Conservation (phyloP, 2,888 invertebrate genomes). For the Stratiomys singularior region DNA sequence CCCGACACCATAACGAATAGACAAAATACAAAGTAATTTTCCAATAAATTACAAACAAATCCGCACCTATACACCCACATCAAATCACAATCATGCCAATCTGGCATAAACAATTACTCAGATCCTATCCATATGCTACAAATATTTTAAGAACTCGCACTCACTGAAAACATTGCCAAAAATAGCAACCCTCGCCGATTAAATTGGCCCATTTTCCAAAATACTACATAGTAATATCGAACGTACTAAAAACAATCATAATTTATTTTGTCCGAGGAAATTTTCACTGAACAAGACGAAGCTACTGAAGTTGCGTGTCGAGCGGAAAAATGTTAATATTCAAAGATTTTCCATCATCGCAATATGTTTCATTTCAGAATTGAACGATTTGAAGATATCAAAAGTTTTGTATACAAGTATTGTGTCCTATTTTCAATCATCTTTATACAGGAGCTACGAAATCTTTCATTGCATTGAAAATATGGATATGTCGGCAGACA, state of each 20-base stretch:
- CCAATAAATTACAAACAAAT: no score
- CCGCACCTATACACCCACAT: background rate
- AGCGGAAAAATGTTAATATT: background rate
- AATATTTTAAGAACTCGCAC: slow-evolving; percentile 9
- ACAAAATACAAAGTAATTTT: no score
- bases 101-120: background rate
- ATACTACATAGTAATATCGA: background rate
- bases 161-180: slow-evolving; percentile 6
- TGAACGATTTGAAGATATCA: no score
- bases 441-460: no score
- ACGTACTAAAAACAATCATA: slow-evolving; percentile 11
- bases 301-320: background rate
- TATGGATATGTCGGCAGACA: no score
- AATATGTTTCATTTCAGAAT: background rate
- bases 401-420: no score
- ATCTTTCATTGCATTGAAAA: no score
- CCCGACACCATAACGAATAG: no score
- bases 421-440: no score
- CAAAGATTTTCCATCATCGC: background rate
- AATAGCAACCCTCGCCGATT: slow-evolving; percentile 1
- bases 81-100: background rate
- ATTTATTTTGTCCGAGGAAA: background rate
- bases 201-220: slow-evolving; percentile 11
- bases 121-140: slow-evolving; percentile 7
- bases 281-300: background rate